phyloP scores from a whole-genome alignment of 2,888 invertebrate genomes.

The Deroplatys truncata region DNA sequence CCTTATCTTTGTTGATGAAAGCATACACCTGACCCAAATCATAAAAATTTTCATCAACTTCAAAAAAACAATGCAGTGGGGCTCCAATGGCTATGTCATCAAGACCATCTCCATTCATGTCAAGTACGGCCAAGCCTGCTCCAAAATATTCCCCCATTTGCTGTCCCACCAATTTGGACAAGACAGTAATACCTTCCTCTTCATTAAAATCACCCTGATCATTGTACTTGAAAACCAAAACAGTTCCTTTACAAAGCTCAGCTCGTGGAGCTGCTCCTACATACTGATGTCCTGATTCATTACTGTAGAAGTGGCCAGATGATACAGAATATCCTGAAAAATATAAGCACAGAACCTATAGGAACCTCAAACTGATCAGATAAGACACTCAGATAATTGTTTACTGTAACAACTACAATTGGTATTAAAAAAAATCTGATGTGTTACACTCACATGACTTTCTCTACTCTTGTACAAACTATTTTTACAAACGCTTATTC shows the following conservation, averaged over 20 bases:
- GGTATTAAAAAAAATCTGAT: no score
- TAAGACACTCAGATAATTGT: neutral
- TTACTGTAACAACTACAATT: no score
- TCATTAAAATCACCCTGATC: neutral
- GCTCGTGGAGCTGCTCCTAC: slow-evolving; percentile 54
- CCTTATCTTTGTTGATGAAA: slow-evolving; percentile 43
- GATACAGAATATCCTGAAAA: slow-evolving; percentile 40
- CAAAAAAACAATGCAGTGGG: slow-evolving; percentile 43
- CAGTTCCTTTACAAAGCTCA: slow-evolving; percentile 36
- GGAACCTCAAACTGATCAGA: neutral
- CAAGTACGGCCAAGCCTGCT: slow-evolving; percentile 55
- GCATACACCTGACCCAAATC: slow-evolving; percentile 61
- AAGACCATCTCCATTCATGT: slow-evolving; percentile 57
- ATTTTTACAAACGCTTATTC: no score
- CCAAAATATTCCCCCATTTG: slow-evolving; percentile 65
- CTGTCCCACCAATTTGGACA: slow-evolving; percentile 43
- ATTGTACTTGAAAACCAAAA: slow-evolving; percentile 34
- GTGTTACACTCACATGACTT: no score
- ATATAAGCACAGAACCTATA: neutral
- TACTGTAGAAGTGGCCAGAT: slow-evolving; percentile 33
- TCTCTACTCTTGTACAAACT: no score
- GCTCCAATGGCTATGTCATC: slow-evolving; percentile 64
- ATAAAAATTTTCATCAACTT: slow-evolving; percentile 33
- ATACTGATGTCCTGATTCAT: slow-evolving; percentile 35
- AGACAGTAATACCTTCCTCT: no score